Conservation (phyloP, 1,140 invertebrate genomes). For the Bombus polaris region DNA sequence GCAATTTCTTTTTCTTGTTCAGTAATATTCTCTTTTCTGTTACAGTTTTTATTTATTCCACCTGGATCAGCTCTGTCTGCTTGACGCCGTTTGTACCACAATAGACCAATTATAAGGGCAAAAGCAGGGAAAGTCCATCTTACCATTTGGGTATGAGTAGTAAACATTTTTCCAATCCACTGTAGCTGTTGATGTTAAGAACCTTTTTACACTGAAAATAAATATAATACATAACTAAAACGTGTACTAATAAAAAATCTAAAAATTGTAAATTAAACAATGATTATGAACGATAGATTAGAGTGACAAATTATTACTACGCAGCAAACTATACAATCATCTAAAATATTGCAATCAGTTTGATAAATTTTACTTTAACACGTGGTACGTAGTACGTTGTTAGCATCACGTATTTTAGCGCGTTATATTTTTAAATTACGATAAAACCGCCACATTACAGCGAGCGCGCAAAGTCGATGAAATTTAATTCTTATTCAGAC, state of each 20-base stretch:
- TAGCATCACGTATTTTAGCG: no score
- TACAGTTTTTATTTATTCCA: constrained; percentile 65
- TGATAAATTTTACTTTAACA: not conserved
- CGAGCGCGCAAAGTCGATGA: constrained; percentile 23
- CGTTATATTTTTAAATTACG: not conserved
- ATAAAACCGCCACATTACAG: not conserved
- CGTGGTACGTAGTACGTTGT: not conserved
- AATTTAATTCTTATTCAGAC: constrained; percentile 26
- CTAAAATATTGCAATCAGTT: not conserved
- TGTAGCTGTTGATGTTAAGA: constrained; percentile 66
- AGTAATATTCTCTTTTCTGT: not conserved
- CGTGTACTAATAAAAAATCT: no score
- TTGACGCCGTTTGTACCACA: constrained; percentile 82
- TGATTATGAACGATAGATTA: not conserved
- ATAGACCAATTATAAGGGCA: constrained; percentile 78
- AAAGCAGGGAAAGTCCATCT: constrained; percentile 81
- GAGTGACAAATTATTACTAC: no score
- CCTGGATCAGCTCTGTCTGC: constrained; percentile 81
- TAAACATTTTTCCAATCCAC: constrained; percentile 79
- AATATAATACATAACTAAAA: not conserved
- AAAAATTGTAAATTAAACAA: no score
- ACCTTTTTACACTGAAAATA: constrained; percentile 64
- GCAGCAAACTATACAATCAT: not conserved
- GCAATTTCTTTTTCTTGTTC: not conserved
- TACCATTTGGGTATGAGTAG: constrained; percentile 71